These are phyloP conservation scores for Lophius americanus DNA, from an alignment of 2,797 vertebrate species.

Conservation along the genomic window DNA sequence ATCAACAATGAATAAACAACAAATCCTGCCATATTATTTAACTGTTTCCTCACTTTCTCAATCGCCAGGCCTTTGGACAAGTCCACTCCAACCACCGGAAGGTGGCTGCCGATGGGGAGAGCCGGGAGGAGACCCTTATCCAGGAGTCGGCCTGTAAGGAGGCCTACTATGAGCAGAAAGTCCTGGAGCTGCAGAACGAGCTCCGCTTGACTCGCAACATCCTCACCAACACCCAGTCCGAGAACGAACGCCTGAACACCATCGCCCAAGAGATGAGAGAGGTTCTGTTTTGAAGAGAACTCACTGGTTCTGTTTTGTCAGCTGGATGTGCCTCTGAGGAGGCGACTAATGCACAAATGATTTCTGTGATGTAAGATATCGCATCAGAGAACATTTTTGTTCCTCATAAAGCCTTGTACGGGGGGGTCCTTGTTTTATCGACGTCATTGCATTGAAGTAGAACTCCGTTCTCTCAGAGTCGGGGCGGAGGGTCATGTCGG, in stretches of 20 bases:
- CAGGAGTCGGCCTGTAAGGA: slow-evolving; percentile 95
- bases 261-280: slow-evolving; percentile 91
- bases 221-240: slow-evolving; percentile 91
- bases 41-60: background rate
- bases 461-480: slow-evolving; percentile 6
- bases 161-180: slow-evolving; percentile 93
- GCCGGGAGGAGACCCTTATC: slow-evolving; percentile 94
- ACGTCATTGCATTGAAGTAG: slow-evolving; percentile 1
- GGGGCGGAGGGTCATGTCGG: slow-evolving; percentile 8
- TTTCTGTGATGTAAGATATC: background rate
- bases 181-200: slow-evolving; percentile 92
- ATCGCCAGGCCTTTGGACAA: slow-evolving; percentile 91
- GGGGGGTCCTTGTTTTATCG: background rate
- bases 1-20: background rate
- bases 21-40: background rate
- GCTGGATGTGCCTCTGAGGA: background rate
- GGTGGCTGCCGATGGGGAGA: slow-evolving; percentile 94
- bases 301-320: background rate
- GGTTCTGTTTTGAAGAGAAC: slow-evolving; percentile 66
- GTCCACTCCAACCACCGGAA: slow-evolving; percentile 96
- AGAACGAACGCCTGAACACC: slow-evolving; percentile 91
- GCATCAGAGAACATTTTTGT: background rate
- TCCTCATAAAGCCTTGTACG: background rate
- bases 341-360: background rate
- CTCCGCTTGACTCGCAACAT: slow-evolving; percentile 89